Conservation (phyloP, 2,888 invertebrate genomes). For the Chouioia cunea region DNA sequence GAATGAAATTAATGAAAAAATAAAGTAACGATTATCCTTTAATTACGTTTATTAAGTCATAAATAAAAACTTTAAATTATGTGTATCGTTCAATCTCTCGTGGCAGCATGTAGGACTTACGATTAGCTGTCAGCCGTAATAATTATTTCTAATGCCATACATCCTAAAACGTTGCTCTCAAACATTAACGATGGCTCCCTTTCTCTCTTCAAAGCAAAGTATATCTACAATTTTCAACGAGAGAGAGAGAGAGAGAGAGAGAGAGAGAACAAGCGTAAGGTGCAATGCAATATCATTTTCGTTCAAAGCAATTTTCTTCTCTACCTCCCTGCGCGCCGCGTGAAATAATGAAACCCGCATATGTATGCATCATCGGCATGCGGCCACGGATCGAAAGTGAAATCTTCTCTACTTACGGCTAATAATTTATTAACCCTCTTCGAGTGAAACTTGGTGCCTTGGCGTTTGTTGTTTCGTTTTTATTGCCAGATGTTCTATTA, state of each 20-base stretch:
- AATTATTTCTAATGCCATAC: slow-evolving; percentile 34
- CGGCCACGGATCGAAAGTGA: not conserved
- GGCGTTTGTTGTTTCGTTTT: too few species aligned
- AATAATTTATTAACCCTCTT: too few species aligned
- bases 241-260: not conserved
- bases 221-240: not conserved
- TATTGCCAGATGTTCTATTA: too few species aligned
- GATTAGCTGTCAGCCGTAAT: slow-evolving; percentile 6
- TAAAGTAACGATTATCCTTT: slow-evolving; percentile 17
- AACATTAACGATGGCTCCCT: slow-evolving; percentile 12
- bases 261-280: slow-evolving; percentile 8
- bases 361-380: not conserved
- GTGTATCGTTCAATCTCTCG: not conserved
- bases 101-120: not conserved
- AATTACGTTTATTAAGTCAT: slow-evolving; percentile 36
- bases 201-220: too few species aligned
- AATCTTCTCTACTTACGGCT: too few species aligned
- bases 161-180: slow-evolving; percentile 9
- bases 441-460: too few species aligned
- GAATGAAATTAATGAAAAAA: slow-evolving; percentile 11
- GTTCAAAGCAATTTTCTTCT: not conserved
- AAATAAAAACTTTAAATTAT: slow-evolving; percentile 27
- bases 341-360: slow-evolving; percentile 1
- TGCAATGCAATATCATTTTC: slow-evolving; percentile 8
- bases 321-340: too few species aligned